Evolutionary conservation across 2,797 vertebrate genomes (phyloP).

Genomic region (Eremophila alpestris): DNA sequence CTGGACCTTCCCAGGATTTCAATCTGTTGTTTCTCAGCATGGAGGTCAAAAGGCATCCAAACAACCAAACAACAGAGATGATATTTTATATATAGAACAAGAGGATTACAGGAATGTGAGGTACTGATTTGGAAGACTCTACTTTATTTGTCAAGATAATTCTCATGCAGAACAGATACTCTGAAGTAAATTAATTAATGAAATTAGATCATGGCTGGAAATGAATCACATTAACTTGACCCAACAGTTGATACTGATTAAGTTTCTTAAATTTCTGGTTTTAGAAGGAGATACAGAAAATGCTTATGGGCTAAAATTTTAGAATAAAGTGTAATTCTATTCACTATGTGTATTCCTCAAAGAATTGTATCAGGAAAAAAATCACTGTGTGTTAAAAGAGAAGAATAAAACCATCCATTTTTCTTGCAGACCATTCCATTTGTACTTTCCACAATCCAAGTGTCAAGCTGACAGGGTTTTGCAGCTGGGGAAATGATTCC

Average conservation of each 20-base stretch:
- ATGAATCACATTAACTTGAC: neutral
- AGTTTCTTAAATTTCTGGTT: neutral
- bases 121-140: neutral
- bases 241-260: neutral
- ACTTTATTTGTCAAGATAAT: conserved; percentile 24
- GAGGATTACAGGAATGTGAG: neutral
- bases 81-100: neutral
- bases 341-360: neutral
- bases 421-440: neutral
- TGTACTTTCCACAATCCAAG: neutral
- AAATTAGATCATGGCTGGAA: neutral
- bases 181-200: neutral
- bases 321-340: neutral
- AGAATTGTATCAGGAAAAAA: neutral
- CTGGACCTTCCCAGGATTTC: neutral
- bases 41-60: neutral
- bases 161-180: neutral
- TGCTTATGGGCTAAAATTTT: neutral
- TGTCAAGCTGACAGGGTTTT: neutral
- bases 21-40: neutral
- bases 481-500: neutral
- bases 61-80: neutral
- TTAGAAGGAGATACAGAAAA: neutral
- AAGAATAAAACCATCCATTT: neutral
- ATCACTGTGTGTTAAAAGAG: neutral